Conservation (phyloP, 2,113 vertebrate species). For the Ictalurus furcatus region DNA sequence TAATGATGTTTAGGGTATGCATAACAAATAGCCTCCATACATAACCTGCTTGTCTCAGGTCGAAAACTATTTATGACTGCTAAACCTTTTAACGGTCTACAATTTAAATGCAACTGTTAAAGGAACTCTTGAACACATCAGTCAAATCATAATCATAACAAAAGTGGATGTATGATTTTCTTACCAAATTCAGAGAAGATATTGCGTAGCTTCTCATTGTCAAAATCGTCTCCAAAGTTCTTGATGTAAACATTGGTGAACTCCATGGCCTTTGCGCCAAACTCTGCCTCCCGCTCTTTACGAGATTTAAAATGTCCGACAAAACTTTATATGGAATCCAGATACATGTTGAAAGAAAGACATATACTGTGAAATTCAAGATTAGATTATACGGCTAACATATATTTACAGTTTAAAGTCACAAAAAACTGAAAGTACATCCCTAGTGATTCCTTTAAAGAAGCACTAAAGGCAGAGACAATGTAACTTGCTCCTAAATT, state of each 20-base stretch:
- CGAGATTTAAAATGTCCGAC: constrained; percentile 96
- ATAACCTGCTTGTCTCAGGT: not conserved
- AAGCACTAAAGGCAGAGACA: not conserved
- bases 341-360: not conserved
- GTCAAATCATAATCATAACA: too few species aligned
- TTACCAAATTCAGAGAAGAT: constrained; percentile 88
- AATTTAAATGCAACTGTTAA: not conserved
- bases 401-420: not conserved
- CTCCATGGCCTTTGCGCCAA: constrained; percentile 80
- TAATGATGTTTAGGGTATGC: not conserved
- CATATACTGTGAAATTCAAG: not conserved
- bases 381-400: not conserved
- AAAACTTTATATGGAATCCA: constrained; percentile 73
- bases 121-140: not conserved
- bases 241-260: constrained; percentile 97
- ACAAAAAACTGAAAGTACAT: not conserved
- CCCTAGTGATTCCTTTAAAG: not conserved
- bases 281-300: constrained; percentile 88
- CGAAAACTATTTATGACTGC: not conserved
- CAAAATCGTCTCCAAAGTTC: constrained; percentile 86
- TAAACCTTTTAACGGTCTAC: not conserved
- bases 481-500: not conserved
- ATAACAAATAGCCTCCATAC: too few species aligned
- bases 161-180: not conserved
- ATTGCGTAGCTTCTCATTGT: constrained; percentile 79